Evolutionary conservation across 2,888 invertebrate genomes (phyloP).

Genomic region (Caenorhabditis auriculariae): DNA sequence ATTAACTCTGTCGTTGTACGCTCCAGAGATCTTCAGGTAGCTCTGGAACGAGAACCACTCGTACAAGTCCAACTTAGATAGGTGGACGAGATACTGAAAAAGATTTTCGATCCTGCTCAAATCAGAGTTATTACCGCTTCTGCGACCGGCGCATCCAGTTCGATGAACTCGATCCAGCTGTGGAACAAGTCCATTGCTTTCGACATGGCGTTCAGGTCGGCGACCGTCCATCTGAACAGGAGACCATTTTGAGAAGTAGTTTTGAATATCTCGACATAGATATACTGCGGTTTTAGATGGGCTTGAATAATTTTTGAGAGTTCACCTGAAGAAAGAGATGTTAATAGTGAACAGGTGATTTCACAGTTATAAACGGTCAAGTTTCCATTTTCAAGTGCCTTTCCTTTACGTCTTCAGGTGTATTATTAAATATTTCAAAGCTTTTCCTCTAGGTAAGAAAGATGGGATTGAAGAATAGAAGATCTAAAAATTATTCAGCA

Average conservation of each 20-base stretch:
- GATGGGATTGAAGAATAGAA: too few species aligned
- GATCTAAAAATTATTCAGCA: too few species aligned
- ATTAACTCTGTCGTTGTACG: constrained; percentile 18
- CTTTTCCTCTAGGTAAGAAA: too few species aligned
- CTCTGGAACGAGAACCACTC: constrained; percentile 62
- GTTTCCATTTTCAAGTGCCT: not conserved
- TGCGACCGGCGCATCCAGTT: constrained; percentile 57
- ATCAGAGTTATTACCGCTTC: constrained; percentile 52
- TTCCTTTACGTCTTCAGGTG: too few species aligned
- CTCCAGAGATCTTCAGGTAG: constrained; percentile 54
- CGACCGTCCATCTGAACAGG: constrained; percentile 45
- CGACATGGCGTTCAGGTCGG: constrained; percentile 47
- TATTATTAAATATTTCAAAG: too few species aligned
- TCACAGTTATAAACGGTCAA: too few species aligned
- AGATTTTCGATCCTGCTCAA: not conserved
- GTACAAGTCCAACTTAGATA: constrained; percentile 53
- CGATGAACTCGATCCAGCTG: constrained; percentile 35
- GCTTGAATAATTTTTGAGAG: too few species aligned
- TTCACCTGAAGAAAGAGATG: not conserved
- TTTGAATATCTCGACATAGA: not conserved
- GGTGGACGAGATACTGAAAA: constrained; percentile 36
- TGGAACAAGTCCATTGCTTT: constrained; percentile 48
- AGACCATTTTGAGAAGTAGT: not conserved
- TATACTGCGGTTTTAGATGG: not conserved
- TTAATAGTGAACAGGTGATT: too few species aligned